Percentiles rank a stretch among this genome's conserved stretches.
Conservation (phyloP, 2,113 vertebrate genomes). For the Progne subis region DNA sequence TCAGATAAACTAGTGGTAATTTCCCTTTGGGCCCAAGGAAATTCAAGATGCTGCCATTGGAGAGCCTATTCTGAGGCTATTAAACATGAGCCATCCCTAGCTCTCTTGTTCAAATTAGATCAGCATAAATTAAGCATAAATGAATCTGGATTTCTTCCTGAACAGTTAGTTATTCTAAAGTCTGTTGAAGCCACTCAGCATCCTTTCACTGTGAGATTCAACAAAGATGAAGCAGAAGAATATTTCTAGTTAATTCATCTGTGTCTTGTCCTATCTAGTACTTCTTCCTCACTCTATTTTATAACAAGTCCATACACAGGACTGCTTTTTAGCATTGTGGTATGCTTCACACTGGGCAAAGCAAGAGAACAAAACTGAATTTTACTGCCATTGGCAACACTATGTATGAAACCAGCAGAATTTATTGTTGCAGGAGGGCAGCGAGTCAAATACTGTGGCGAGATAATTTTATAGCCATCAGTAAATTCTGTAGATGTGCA, state of each 20-base stretch:
- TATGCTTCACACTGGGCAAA: not conserved
- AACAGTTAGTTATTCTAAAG: not conserved
- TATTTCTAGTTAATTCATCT: not conserved
- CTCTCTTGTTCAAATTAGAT: slow-evolving; percentile 8
- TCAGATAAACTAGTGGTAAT: not conserved
- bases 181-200: not conserved
- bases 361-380: not conserved
- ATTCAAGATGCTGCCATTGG: not conserved
- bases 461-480: slow-evolving; percentile 69
- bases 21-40: not conserved
- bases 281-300: not conserved
- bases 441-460: slow-evolving; percentile 41
- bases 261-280: not conserved
- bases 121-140: not conserved
- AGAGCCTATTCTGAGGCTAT: not conserved
- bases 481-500: slow-evolving; percentile 63
- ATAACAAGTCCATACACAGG: not conserved
- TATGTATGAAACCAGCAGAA: slow-evolving; percentile 4
- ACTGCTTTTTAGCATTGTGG: not conserved
- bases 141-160: slow-evolving; percentile 4
- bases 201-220: not conserved
- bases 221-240: not conserved
- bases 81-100: not conserved
- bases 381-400: slow-evolving; percentile 16
- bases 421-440: slow-evolving; percentile 41